phyloP scores from a whole-genome alignment of 2,888 invertebrate species.

The Azorinus chamasolen region DNA sequence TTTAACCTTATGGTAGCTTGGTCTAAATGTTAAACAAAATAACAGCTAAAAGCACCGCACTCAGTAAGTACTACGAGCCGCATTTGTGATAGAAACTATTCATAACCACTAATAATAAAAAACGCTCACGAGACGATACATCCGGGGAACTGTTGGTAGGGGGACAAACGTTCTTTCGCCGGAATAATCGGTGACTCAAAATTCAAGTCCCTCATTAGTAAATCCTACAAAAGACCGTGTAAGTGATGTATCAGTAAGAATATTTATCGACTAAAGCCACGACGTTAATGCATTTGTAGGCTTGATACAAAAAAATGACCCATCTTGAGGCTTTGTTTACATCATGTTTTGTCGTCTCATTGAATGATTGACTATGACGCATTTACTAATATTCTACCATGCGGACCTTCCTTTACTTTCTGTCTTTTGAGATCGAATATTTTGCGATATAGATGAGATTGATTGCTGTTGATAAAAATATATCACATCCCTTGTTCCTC shows the following conservation, averaged over 20 bases:
- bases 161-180: slow-evolving; percentile 68
- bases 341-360: slow-evolving; percentile 14
- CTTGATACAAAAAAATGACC: no score
- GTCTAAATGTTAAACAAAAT: no score
- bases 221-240: not conserved
- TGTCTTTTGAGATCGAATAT: no score
- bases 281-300: no score
- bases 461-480: no score
- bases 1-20: no score
- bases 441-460: no score
- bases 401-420: no score
- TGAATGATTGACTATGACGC: no score
- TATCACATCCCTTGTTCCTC: not conserved
- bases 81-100: slow-evolving; percentile 2
- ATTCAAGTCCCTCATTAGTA: not conserved
- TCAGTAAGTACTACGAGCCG: not conserved
- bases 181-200: slow-evolving; percentile 10
- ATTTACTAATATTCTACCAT: no score
- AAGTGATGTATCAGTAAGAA: not conserved
- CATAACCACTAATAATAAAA: slow-evolving; percentile 4
- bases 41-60: not conserved
- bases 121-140: slow-evolving; percentile 68
- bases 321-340: slow-evolving; percentile 37
- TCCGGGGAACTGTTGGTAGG: slow-evolving; percentile 76
- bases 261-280: no score